Evolutionary conservation across 2,888 invertebrate species (phyloP).

Genomic region (Lasioglossum zephyrum): DNA sequence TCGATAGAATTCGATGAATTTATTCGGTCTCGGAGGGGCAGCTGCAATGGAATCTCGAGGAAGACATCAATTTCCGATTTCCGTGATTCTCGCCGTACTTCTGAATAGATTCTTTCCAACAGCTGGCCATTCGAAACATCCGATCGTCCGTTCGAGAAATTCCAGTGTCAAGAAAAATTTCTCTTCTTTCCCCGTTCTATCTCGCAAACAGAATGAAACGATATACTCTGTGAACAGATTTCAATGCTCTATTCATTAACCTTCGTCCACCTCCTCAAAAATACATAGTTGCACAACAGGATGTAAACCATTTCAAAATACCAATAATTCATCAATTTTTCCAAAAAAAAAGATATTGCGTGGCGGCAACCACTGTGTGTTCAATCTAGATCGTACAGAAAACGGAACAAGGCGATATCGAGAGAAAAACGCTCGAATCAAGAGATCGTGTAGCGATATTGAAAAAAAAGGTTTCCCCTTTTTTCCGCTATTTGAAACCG

Average conservation of each 20-base stretch:
- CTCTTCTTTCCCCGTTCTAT: background rate
- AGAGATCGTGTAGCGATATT: conserved; percentile 8
- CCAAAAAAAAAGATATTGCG: too few relatives aligned
- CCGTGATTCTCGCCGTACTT: conserved; percentile 54
- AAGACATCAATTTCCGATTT: conserved; percentile 70
- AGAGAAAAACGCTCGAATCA: background rate
- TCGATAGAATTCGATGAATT: conserved; percentile 57
- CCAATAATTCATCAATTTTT: background rate
- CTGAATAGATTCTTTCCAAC: conserved; percentile 51
- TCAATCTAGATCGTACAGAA: background rate
- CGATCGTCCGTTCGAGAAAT: conserved; percentile 7
- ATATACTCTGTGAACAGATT: background rate
- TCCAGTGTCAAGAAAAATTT: background rate
- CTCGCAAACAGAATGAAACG: background rate
- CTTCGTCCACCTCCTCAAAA: too few relatives aligned
- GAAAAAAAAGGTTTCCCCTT: background rate
- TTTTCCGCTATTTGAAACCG: background rate
- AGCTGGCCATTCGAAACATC: conserved; percentile 37
- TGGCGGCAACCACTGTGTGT: background rate
- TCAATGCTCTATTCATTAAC: too few relatives aligned
- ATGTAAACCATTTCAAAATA: too few relatives aligned
- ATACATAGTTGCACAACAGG: too few relatives aligned
- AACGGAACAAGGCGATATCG: background rate
- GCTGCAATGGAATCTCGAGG: conserved; percentile 46
- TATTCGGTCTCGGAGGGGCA: conserved; percentile 56